These are phyloP conservation scores for Oxyruncus cristatus DNA, from an alignment of 2,113 vertebrate species.

Conservation along the genomic window DNA sequence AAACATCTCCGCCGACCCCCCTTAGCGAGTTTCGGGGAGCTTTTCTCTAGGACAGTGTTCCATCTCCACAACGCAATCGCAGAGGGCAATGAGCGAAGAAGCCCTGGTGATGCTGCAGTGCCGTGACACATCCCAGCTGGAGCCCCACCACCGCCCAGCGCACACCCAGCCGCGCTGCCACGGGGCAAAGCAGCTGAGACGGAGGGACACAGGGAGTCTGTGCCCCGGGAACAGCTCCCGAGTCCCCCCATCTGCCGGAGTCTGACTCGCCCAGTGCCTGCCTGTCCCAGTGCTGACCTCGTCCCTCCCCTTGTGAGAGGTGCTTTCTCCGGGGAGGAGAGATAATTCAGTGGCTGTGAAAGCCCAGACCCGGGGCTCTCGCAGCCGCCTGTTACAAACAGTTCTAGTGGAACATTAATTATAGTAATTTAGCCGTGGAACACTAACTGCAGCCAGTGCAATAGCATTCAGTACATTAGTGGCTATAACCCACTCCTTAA, in stretches of 20 bases:
- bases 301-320: not conserved
- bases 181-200: fast-evolving
- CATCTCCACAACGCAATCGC: fast-evolving
- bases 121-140: not conserved
- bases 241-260: not conserved
- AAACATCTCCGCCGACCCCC: fast-evolving
- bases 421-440: conserved; percentile 67
- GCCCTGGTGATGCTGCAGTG: not conserved
- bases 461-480: conserved; percentile 69
- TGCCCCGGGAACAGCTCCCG: fast-evolving
- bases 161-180: not conserved
- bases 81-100: fast-evolving
- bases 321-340: conserved; percentile 7
- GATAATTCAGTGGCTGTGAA: conserved; percentile 24
- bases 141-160: not conserved
- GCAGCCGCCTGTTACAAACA: conserved; percentile 55
- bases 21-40: not conserved
- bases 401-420: conserved; percentile 68
- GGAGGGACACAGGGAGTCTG: fast-evolving
- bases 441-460: conserved; percentile 67
- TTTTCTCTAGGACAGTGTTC: not conserved
- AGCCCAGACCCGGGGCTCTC: conserved; percentile 18
- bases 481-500: conserved; percentile 71
- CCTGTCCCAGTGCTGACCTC: conserved; percentile 1
- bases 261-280: not conserved